These are phyloP conservation scores for Drosophila lini DNA, from an alignment of 1,140 invertebrate genomes.

Conservation along the genomic window DNA sequence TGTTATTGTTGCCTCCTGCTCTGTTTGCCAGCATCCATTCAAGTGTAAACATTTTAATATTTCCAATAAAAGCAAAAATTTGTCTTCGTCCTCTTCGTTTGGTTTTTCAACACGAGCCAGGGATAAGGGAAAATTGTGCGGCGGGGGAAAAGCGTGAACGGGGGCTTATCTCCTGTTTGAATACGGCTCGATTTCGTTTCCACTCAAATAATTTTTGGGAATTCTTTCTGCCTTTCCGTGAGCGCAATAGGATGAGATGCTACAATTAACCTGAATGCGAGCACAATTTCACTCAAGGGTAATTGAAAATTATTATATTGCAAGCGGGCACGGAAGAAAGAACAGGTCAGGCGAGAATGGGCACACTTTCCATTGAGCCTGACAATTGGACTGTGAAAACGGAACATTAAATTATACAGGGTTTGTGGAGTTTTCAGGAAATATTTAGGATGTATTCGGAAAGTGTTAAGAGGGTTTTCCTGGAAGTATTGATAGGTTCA, in stretches of 20 bases:
- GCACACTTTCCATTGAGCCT: slow-evolving; percentile 15
- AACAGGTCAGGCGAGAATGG: slow-evolving; percentile 8
- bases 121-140: background rate
- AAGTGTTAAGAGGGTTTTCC: background rate
- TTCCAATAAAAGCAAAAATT: slow-evolving; percentile 66
- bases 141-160: background rate
- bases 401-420: background rate
- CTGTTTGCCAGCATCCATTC: slow-evolving; percentile 53
- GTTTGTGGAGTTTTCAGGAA: background rate
- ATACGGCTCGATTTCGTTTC: slow-evolving; percentile 68
- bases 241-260: slow-evolving; percentile 21
- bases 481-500: background rate
- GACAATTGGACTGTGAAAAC: slow-evolving; percentile 32
- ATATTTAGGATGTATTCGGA: background rate
- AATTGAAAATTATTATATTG: slow-evolving; percentile 47
- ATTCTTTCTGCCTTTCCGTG: slow-evolving; percentile 23
- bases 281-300: slow-evolving; percentile 34
- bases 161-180: slow-evolving; percentile 57
- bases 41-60: slow-evolving; percentile 81
- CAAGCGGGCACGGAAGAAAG: slow-evolving; percentile 2
- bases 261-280: slow-evolving; percentile 69
- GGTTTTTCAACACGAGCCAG: slow-evolving; percentile 20
- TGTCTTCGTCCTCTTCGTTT: slow-evolving; percentile 23
- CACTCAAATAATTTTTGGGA: slow-evolving; percentile 65
- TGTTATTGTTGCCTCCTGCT: slow-evolving; percentile 45